These are phyloP conservation scores for Solen grandis DNA, from an alignment of 1,140 invertebrate genomes.

Conservation along the genomic window DNA sequence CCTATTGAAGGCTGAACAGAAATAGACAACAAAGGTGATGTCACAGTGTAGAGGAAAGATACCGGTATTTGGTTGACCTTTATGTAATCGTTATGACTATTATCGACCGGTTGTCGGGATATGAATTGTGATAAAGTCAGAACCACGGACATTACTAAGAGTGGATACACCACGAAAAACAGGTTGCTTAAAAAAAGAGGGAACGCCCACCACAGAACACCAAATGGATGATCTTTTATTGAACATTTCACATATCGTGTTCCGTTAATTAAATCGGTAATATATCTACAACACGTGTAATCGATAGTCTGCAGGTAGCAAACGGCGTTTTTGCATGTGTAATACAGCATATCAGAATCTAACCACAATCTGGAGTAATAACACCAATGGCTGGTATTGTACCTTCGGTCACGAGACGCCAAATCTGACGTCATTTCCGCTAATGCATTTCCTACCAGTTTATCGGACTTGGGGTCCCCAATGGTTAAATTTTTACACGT, in stretches of 20 bases:
- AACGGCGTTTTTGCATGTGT: not conserved
- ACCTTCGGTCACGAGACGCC: not conserved
- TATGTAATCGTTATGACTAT: too few species aligned
- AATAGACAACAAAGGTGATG: too few species aligned
- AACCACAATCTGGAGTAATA: not conserved
- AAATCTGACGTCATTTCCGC: constrained; percentile 7
- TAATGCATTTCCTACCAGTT: constrained; percentile 6
- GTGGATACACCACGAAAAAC: too few species aligned
- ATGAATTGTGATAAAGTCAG: too few species aligned
- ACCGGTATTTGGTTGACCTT: too few species aligned
- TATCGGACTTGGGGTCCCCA: not conserved
- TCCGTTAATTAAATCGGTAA: not conserved
- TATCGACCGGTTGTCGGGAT: too few species aligned
- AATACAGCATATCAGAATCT: not conserved
- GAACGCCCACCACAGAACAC: constrained; percentile 22
- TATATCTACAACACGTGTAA: constrained; percentile 18
- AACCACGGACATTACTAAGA: too few species aligned
- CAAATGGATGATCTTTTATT: constrained; percentile 1
- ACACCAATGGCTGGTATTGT: constrained; percentile 23
- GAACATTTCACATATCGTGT: not conserved
- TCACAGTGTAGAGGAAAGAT: too few species aligned
- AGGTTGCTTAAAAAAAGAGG: too few species aligned
- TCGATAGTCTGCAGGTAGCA: constrained; percentile 22
- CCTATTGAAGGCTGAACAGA: too few species aligned
- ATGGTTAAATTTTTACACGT: not conserved